Evolutionary conservation across 2,888 invertebrate species (phyloP).

Genomic region (Melipona bicolor): DNA sequence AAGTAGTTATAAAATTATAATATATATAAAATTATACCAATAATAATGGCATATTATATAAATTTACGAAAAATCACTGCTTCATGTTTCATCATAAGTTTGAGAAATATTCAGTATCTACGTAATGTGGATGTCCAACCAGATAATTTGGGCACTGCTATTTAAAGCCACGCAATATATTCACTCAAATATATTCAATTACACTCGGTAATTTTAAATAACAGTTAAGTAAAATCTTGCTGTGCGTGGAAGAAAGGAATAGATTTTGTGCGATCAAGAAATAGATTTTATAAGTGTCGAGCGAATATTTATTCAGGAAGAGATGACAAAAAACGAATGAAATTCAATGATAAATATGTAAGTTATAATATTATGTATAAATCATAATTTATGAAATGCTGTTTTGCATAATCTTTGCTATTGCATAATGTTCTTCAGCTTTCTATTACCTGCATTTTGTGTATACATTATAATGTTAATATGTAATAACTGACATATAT

Average conservation of each 20-base stretch:
- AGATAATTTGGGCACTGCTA: constrained; percentile 66
- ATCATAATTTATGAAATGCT: constrained; percentile 35
- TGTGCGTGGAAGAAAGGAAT: constrained; percentile 39
- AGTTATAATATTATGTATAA: too few relatives aligned
- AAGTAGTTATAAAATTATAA: not conserved
- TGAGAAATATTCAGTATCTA: constrained; percentile 11
- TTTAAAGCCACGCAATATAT: constrained; percentile 72
- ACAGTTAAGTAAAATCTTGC: constrained; percentile 55
- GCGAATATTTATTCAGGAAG: constrained; percentile 8
- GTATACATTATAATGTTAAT: constrained; percentile 8
- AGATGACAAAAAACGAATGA: constrained; percentile 27
- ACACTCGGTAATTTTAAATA: constrained; percentile 72
- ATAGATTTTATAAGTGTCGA: constrained; percentile 27
- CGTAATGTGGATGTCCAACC: constrained; percentile 20
- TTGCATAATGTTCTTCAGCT: constrained; percentile 52
- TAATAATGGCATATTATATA: too few relatives aligned
- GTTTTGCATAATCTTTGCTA: constrained; percentile 10
- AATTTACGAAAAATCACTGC: not conserved
- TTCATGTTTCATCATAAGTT: not conserved
- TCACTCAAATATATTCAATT: constrained; percentile 65
- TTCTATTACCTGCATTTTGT: constrained; percentile 4
- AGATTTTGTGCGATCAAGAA: constrained; percentile 14
- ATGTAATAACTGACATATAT: constrained; percentile 4
- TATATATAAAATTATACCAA: not conserved
- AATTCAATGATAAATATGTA: constrained; percentile 51